These are phyloP conservation scores for Corynorhinus townsendii DNA, from an alignment of 2,113 vertebrate genomes.

Conservation along the genomic window DNA sequence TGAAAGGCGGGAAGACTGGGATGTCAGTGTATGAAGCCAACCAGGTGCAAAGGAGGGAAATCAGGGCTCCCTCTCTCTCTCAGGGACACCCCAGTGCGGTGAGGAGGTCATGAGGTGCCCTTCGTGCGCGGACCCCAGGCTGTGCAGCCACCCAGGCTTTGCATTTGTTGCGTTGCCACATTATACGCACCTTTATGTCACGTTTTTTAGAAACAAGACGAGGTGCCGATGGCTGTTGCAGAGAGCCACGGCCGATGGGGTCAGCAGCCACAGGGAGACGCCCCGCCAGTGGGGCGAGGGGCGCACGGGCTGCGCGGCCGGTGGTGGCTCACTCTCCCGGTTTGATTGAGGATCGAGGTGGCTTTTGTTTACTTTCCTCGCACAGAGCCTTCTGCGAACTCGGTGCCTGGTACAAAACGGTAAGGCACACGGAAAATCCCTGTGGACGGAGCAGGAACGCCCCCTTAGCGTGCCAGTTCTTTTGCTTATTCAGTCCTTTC, in stretches of 20 bases:
- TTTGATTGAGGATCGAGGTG: background rate
- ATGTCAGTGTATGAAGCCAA: background rate
- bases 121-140: rapidly evolving
- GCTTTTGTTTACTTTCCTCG: background rate
- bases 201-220: background rate
- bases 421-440: background rate
- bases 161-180: background rate
- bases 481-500: background rate
- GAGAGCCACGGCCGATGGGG: background rate
- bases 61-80: background rate
- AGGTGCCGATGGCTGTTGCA: background rate
- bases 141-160: background rate
- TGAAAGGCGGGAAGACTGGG: background rate
- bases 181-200: background rate
- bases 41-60: background rate
- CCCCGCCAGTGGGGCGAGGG: background rate
- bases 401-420: background rate
- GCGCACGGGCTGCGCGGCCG: background rate
- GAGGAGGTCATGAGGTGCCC: background rate
- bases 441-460: background rate
- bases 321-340: no score
- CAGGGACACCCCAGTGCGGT: background rate
- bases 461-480: background rate
- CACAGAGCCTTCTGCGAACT: background rate
- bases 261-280: background rate